Base-by-base conservation (phyloP, 2,113 vertebrate species). In the Ardeotis arabs region DNA sequence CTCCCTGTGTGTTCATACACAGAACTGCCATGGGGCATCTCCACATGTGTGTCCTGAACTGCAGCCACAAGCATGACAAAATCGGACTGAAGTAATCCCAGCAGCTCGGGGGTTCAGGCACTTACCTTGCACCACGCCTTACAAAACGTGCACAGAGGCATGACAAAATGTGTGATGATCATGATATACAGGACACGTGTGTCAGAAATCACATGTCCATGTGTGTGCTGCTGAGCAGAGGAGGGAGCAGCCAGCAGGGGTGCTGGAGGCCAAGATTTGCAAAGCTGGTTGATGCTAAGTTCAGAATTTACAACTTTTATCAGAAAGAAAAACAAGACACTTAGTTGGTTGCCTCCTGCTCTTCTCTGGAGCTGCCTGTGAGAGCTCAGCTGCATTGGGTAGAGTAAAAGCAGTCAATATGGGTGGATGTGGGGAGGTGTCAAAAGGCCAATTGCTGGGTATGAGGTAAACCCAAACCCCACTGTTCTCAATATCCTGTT, bases 181-280 rank as follows among this genome's bases (percentile, higher is more conserved):
- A 4, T 45, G 39, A n/a, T 22, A 70, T 45, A 33, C 8, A n/a
- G 74, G 64, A 67, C 47, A 29, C 0, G 0, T 21, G 29, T 83
- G 55, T 82, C 67, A 84, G 63, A 80, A 88, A 55, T 74, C 0
- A 0, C 14, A 5, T 19, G 29, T 55, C 37, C 76, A 49, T 1
- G 0, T n/a, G 75, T 15, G n/a, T 50, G 27, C 85, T 90, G 58
- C 75, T 20, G 39, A 83, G 41, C 1, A 9, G 62, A 69, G 84
- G 59, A 89, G 68, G 82, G 75, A 96, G 74, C 78, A 93, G 87
- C 95, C 95, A 90, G 87, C 78, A 85, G 93, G 84, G 84, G 89
- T 91, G 91, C 94, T 93, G 93, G 66, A 94, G 60, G 79, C 73
- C 85, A 83, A 84, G 83, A 41, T 94, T 95, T 97, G 88, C 64